A percentile compares a stretch with the other conserved stretches of the same genome.
Evolutionary conservation across 2,113 vertebrate genomes (phyloP).

Genomic region (Protomyctophum bolini): DNA sequence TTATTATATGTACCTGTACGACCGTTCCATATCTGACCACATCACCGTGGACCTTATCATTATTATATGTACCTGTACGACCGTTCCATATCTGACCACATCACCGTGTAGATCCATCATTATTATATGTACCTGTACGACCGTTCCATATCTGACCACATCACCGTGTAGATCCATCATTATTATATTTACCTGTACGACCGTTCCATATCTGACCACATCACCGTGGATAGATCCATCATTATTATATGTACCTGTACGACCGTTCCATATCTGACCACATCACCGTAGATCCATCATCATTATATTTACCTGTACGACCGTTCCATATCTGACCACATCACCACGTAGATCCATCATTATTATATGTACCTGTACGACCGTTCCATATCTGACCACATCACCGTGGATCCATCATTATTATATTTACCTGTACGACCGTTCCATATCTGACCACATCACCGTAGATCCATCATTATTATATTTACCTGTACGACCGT

Average conservation of each 20-base stretch:
- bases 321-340: conserved; percentile 92
- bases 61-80: conserved; percentile 86
- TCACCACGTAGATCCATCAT: no score
- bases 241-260: conserved; percentile 83
- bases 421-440: conserved; percentile 87
- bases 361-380: conserved; percentile 86
- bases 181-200: conserved; percentile 86
- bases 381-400: conserved; percentile 92
- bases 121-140: conserved; percentile 86
- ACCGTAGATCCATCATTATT: conserved; percentile 81
- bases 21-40: conserved; percentile 95
- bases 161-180: conserved; percentile 89
- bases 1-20: conserved; percentile 83
- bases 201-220: conserved; percentile 92
- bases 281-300: conserved; percentile 87
- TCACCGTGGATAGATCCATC: conserved; percentile 93
- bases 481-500: conserved; percentile 90
- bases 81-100: conserved; percentile 92
- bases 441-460: conserved; percentile 95
- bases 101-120: conserved; percentile 89
- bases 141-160: conserved; percentile 92
- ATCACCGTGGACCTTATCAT: conserved; percentile 91
- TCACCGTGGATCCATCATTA: conserved; percentile 87
- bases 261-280: conserved; percentile 95
- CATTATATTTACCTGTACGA: conserved; percentile 86